Percentiles rank a stretch among this genome's conserved stretches.
These are phyloP conservation scores for Aspidiotus destructor DNA, from an alignment of 2,888 invertebrate species.

Conservation along the genomic window DNA sequence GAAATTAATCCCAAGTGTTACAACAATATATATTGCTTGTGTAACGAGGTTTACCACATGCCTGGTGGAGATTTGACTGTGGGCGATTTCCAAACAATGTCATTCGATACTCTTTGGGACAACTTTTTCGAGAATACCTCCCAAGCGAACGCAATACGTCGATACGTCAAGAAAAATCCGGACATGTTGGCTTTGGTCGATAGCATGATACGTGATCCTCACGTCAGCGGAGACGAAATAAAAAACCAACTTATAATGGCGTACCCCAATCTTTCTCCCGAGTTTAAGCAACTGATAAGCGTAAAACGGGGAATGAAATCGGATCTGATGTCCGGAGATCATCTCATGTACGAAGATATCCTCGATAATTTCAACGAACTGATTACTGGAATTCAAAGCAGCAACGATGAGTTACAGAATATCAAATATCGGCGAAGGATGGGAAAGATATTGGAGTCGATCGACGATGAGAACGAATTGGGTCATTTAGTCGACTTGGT, in stretches of 20 bases:
- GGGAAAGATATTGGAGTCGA: background rate
- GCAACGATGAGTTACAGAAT: background rate
- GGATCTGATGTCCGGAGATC: background rate
- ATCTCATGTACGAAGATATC: background rate
- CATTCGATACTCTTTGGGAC: background rate
- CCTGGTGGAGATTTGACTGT: background rate
- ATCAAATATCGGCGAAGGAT: constrained; percentile 1
- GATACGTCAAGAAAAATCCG: background rate
- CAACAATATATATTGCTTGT: background rate
- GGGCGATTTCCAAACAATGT: background rate
- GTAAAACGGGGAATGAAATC: background rate
- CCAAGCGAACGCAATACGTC: background rate
- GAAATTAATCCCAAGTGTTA: background rate
- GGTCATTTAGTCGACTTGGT: background rate
- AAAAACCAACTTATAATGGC: background rate
- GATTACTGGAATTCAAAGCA: background rate
- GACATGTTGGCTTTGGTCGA: background rate
- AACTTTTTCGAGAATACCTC: background rate
- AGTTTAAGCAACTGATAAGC: background rate
- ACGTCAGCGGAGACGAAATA: background rate
- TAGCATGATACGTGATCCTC: background rate
- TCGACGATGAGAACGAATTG: background rate
- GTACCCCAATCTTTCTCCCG: background rate
- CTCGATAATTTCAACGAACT: constrained; percentile 1
- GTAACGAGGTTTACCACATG: constrained; percentile 1